phyloP scores from a whole-genome alignment of 2,888 invertebrate species.

The Nomada hirtipes region DNA sequence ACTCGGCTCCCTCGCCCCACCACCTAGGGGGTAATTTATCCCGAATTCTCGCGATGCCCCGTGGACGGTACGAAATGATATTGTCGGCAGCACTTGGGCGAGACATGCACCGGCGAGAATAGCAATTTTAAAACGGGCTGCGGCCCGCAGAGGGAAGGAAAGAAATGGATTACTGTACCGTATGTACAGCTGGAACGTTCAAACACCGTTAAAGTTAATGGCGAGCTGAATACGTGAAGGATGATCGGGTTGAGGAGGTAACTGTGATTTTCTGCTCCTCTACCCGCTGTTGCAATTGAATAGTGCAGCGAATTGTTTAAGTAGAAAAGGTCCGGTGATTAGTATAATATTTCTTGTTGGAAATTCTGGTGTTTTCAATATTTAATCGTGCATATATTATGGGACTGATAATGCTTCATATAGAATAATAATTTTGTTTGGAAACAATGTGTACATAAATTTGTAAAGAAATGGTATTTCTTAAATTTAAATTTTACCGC shows the following conservation, averaged over 20 bases:
- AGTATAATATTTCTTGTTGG: no score
- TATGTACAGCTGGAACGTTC: neutral
- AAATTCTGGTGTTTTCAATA: no score
- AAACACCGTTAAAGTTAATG: slow-evolving; percentile 44
- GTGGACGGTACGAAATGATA: slow-evolving; percentile 50
- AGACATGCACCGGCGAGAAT: slow-evolving; percentile 8
- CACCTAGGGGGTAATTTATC: slow-evolving; percentile 66
- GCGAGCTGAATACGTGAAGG: slow-evolving; percentile 29
- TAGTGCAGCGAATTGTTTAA: no score
- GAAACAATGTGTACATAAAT: no score
- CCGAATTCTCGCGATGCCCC: slow-evolving; percentile 65
- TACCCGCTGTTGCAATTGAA: no score
- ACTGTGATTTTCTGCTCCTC: no score
- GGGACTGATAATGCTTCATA: no score
- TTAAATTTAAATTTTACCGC: no score
- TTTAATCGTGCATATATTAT: no score
- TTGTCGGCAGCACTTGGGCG: neutral
- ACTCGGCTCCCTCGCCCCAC: slow-evolving; percentile 37
- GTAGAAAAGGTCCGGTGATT: no score
- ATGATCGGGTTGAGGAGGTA: slow-evolving; percentile 15
- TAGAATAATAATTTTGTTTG: no score
- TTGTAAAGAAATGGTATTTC: no score
- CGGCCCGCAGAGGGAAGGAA: slow-evolving; percentile 18
- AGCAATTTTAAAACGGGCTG: slow-evolving; percentile 48
- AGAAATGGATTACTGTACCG: slow-evolving; percentile 14